Conservation (phyloP, 2,888 invertebrate genomes). For the Tuta absoluta region DNA sequence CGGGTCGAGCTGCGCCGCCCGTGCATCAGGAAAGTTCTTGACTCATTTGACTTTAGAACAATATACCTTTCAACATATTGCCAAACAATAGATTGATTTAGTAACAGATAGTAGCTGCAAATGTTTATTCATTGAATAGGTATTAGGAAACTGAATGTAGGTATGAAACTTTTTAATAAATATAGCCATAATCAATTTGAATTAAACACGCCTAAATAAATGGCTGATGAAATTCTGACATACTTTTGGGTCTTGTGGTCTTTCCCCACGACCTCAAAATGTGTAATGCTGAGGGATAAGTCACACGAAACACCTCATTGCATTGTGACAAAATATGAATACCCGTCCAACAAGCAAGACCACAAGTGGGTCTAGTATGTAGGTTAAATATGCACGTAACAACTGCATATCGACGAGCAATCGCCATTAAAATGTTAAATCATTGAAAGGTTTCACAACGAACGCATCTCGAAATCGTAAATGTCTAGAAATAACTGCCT, state of each 20-base stretch:
- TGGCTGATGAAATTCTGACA: background rate
- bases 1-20: constrained; percentile 23
- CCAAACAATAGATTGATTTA: constrained; percentile 15
- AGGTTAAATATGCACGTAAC: constrained; percentile 55
- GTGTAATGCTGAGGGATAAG: background rate
- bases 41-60: constrained; percentile 17
- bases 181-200: background rate
- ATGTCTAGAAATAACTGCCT: constrained; percentile 35
- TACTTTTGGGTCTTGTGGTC: background rate
- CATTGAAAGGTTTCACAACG: constrained; percentile 53
- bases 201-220: background rate
- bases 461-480: constrained; percentile 52
- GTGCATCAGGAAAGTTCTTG: constrained; percentile 43
- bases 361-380: constrained; percentile 43
- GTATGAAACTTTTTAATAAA: background rate
- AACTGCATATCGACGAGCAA: constrained; percentile 46
- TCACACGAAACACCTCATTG: constrained; percentile 10
- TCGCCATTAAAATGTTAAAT: constrained; percentile 56
- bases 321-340: constrained; percentile 13
- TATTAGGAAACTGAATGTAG: background rate
- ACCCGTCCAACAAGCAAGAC: constrained; percentile 3
- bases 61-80: constrained; percentile 3
- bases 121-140: background rate
- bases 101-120: background rate
- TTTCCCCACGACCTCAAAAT: constrained; percentile 8